Evolutionary conservation across 2,113 vertebrate genomes (phyloP).

Genomic region (Limnothrissa miodon): DNA sequence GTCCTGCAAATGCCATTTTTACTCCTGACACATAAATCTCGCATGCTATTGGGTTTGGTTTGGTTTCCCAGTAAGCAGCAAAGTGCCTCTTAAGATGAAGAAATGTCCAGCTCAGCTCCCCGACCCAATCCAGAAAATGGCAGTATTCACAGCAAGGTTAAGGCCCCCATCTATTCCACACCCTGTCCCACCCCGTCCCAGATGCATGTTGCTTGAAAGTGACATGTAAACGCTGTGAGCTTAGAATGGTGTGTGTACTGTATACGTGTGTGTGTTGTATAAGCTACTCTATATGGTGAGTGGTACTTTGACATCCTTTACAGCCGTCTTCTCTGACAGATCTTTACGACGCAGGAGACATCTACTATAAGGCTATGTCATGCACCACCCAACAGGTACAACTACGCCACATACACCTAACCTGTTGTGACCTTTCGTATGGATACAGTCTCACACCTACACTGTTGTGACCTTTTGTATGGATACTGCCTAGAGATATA

Average conservation of each 20-base stretch:
- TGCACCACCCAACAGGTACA: background rate
- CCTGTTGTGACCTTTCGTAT: too few relatives aligned
- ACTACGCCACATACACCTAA: too few relatives aligned
- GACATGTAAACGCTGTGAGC: background rate
- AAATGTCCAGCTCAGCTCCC: slow-evolving; percentile 3
- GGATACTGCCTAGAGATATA: too few relatives aligned
- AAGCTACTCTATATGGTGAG: background rate
- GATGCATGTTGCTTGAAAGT: background rate
- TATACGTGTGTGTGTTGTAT: slow-evolving; percentile 15
- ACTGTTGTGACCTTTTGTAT: too few relatives aligned
- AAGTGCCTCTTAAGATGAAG: background rate
- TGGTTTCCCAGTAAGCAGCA: background rate
- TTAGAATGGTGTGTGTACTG: background rate
- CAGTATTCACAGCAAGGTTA: background rate
- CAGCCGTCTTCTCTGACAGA: background rate
- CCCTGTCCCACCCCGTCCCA: too few relatives aligned
- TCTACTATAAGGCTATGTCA: background rate
- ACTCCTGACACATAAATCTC: background rate
- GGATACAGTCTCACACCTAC: too few relatives aligned
- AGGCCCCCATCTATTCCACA: background rate
- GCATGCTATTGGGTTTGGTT: background rate
- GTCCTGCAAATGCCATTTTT: background rate
- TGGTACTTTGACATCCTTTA: background rate
- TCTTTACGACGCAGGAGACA: background rate
- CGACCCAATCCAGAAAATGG: background rate